These are phyloP conservation scores for Octopus sinensis DNA, from an alignment of 1,140 invertebrate genomes.

Conservation along the genomic window DNA sequence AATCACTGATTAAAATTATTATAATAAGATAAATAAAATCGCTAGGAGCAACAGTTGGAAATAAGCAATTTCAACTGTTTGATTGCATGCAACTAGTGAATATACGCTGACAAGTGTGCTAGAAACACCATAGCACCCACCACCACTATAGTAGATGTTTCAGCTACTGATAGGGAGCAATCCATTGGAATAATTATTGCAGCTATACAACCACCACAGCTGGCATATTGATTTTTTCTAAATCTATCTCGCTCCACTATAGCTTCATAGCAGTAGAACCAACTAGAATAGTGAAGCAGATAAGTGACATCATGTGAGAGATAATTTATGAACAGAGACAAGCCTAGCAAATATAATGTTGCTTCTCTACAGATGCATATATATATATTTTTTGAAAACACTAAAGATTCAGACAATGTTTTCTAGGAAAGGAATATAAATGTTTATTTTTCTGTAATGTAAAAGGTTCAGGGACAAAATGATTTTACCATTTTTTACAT, in stretches of 20 bases:
- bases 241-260: background rate
- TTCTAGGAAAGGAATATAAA: too few relatives aligned
- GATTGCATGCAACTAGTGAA: background rate
- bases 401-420: too few relatives aligned
- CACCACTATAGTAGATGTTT: background rate
- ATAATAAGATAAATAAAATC: background rate
- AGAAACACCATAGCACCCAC: background rate
- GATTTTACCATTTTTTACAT: too few relatives aligned
- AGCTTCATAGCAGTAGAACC: background rate
- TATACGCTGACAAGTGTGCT: background rate
- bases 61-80: background rate
- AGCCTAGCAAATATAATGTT: background rate
- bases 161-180: background rate
- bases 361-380: too few relatives aligned
- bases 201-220: background rate
- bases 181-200: conserved; percentile 9
- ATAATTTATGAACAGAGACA: background rate
- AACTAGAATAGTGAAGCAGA: background rate
- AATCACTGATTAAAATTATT: background rate
- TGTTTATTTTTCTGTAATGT: too few relatives aligned
- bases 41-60: background rate
- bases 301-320: background rate
- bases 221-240: conserved; percentile 11
- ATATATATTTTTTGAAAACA: too few relatives aligned
- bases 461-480: too few relatives aligned